phyloP scores from a whole-genome alignment of 2,888 invertebrate species.

The Gandaritis pyraliata region DNA sequence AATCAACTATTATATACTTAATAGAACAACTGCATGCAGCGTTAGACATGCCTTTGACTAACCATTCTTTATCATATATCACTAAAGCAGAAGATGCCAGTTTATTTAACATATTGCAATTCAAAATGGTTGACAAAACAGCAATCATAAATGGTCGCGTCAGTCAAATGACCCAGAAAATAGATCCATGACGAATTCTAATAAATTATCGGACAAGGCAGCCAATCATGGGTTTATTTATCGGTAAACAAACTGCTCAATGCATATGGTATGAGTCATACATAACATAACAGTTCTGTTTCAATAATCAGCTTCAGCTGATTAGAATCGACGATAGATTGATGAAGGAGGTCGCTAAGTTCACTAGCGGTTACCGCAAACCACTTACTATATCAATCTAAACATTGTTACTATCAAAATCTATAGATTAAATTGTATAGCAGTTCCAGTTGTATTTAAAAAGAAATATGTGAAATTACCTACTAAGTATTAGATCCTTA shows the following conservation, averaged over 20 bases:
- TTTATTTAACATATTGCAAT: neutral
- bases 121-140: neutral
- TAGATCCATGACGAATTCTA: constrained; percentile 4
- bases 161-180: constrained; percentile 16
- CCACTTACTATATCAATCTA: neutral
- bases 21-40: too few relatives aligned
- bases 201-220: constrained; percentile 30
- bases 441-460: too few relatives aligned
- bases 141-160: constrained; percentile 8
- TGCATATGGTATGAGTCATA: constrained; percentile 58
- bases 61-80: too few relatives aligned
- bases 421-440: too few relatives aligned
- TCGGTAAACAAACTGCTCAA: constrained; percentile 48
- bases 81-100: too few relatives aligned
- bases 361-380: neutral
- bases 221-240: constrained; percentile 51
- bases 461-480: too few relatives aligned
- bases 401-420: neutral
- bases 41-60: too few relatives aligned
- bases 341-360: neutral
- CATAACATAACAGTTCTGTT: constrained; percentile 53
- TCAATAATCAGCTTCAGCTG: constrained; percentile 44
- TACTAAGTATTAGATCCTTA: too few relatives aligned
- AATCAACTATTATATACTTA: too few relatives aligned
- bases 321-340: constrained; percentile 13